Conservation (phyloP, 37 sponge, comb jelly and placozoan species). For the Eunapius fragilis region DNA sequence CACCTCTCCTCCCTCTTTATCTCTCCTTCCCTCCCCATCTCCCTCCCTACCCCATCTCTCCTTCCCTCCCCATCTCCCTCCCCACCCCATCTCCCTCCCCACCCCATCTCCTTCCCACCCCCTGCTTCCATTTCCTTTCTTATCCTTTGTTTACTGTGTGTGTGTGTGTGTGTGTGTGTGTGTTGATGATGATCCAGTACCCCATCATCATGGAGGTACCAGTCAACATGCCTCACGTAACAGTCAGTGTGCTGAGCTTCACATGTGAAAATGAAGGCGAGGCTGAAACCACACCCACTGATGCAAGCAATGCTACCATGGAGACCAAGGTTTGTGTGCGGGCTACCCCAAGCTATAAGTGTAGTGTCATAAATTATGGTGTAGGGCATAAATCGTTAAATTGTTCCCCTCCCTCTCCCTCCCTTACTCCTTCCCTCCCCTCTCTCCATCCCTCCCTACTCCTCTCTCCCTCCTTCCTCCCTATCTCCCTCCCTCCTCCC, state of each 20-base stretch:
- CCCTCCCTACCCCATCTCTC: too few species aligned
- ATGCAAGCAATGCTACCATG: background rate
- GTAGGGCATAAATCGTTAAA: too few species aligned
- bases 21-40: too few species aligned
- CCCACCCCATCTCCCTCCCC: too few species aligned
- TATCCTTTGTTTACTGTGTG: too few species aligned
- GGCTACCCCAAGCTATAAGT: too few species aligned
- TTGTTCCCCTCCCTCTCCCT: constrained; percentile 2
- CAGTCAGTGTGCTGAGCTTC: background rate
- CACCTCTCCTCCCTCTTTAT: too few species aligned
- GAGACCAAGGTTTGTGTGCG: background rate
- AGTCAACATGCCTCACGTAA: background rate
- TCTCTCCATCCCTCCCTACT: background rate
- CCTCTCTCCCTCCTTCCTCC: background rate
- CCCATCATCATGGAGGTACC: background rate
- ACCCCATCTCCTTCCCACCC: too few species aligned
- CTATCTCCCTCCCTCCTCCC: background rate
- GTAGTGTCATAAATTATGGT: too few species aligned
- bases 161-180: background rate
- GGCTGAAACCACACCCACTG: background rate
- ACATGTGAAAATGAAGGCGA: background rate
- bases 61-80: too few species aligned
- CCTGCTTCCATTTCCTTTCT: too few species aligned
- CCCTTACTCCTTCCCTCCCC: constrained; percentile 19
- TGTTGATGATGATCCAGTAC: background rate